Conservation (phyloP, 2,888 invertebrate species). For the Spodoptera picta region DNA sequence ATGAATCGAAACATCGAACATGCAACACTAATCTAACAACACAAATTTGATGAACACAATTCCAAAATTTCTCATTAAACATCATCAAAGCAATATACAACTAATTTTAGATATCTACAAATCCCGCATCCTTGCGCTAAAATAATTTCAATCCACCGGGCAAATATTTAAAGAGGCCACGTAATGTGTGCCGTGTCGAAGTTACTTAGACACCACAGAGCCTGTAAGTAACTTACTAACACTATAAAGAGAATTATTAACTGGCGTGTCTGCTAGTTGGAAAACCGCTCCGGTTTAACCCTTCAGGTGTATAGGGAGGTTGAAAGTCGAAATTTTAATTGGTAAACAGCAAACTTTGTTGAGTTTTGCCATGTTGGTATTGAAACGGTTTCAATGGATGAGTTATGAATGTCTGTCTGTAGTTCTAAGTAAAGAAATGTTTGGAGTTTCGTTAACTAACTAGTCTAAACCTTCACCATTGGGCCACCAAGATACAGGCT, state of each 20-base stretch:
- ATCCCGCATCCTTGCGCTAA: slow-evolving; percentile 47
- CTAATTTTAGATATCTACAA: slow-evolving; percentile 42
- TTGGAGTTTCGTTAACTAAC: background rate
- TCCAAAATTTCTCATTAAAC: slow-evolving; percentile 23
- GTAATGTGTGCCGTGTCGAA: slow-evolving; percentile 59
- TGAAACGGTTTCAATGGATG: slow-evolving; percentile 44
- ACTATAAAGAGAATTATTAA: slow-evolving; percentile 67
- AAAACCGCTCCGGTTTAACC: slow-evolving; percentile 57
- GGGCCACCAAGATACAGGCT: too few species aligned
- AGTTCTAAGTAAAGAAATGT: slow-evolving; percentile 4
- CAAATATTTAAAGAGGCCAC: slow-evolving; percentile 63
- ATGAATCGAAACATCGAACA: slow-evolving; percentile 3
- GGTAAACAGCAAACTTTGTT: slow-evolving; percentile 55
- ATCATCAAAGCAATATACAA: slow-evolving; percentile 33
- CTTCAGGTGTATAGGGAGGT: slow-evolving; percentile 56
- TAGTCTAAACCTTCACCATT: too few species aligned
- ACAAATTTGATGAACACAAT: slow-evolving; percentile 14
- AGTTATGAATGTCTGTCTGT: slow-evolving; percentile 31
- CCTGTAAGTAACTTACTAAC: slow-evolving; percentile 59
- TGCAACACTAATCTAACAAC: slow-evolving; percentile 7
- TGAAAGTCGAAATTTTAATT: slow-evolving; percentile 63
- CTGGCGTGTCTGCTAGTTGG: slow-evolving; percentile 56
- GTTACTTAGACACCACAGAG: slow-evolving; percentile 57
- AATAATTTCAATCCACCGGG: slow-evolving; percentile 57
- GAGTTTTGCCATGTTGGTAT: slow-evolving; percentile 38